Base-by-base conservation (phyloP, 2,113 vertebrate species). In the Kryptolebias marmoratus region DNA sequence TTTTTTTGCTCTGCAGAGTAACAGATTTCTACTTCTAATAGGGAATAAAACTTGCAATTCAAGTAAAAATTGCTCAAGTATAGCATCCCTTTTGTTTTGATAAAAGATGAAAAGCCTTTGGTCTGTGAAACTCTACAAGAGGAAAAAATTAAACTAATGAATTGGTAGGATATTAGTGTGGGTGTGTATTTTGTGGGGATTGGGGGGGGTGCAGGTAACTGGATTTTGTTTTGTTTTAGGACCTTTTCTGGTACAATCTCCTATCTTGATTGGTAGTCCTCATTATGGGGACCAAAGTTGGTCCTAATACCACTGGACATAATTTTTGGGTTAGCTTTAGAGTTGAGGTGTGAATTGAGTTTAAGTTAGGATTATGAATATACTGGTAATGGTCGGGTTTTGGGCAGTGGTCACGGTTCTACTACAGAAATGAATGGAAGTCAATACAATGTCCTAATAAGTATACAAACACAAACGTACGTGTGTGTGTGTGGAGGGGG, bases 51-150 rank as follows among this genome's bases (percentile, higher is more conserved):
- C 60, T 59, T 1, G 27, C 42, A 18, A 16, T 7, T 22, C 60
- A 42, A 62, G 47, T 59, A 73, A 52, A 11, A 22, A 85, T 75
- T 87, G 82, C 77, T 75, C 73, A 60, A 64, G 32, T 1, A 1
- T 47, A 48, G 71, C 74, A 60, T 80, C 59, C 9, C 10, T 82
- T 71, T 86, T 49, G 59, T 81, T 76, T 68, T 65, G 66, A 77
- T 57, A 66, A 81, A 74, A 83, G 56, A 36, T 58, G 55, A 50
- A 31, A 73, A 75, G 50, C 62, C 28, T 62, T 78, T 57, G 47
- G 22, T 71, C 44, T 44, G 28, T 62, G n/a, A 67, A 52, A 72
- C 65, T 77, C 48, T 48, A 52, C 28, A 44, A 47, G 47, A 64
- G 73, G 64, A 61, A 63, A 42, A 15, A 49, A 42, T 62, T 39